Evolutionary conservation across 1,140 invertebrate species (phyloP).

Genomic region (Nymphalis io): DNA sequence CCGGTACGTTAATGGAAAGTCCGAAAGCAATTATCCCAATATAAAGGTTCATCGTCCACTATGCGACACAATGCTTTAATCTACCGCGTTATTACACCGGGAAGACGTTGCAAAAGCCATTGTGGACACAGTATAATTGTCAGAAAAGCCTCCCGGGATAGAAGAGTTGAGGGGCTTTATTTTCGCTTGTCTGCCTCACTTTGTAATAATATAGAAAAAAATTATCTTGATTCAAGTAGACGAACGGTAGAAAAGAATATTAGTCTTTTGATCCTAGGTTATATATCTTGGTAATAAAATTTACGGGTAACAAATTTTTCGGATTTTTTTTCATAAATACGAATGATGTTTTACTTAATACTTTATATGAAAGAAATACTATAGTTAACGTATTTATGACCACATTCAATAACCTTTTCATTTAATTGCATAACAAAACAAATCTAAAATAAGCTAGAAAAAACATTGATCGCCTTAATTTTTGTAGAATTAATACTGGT

Average conservation of each 20-base stretch:
- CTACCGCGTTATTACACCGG: slow-evolving; percentile 50
- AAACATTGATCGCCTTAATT: not conserved
- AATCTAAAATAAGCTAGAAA: no score
- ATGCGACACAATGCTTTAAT: slow-evolving; percentile 54
- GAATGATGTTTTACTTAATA: no score
- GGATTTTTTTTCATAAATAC: no score
- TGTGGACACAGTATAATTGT: slow-evolving; percentile 49
- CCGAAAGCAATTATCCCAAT: slow-evolving; percentile 52
- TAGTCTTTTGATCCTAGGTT: not conserved
- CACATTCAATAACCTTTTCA: no score
- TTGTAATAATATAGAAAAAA: slow-evolving; percentile 23
- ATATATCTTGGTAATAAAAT: no score
- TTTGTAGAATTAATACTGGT: not conserved
- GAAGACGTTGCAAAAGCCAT: slow-evolving; percentile 45
- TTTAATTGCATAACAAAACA: no score
- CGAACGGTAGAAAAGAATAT: not conserved
- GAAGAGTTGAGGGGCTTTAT: slow-evolving; percentile 34
- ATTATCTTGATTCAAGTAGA: slow-evolving; percentile 18
- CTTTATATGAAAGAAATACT: no score
- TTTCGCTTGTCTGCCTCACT: slow-evolving; percentile 33
- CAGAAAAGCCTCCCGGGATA: slow-evolving; percentile 31
- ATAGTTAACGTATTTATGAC: no score
- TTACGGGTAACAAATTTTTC: no score
- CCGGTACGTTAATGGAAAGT: slow-evolving; percentile 45
- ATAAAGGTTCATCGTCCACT: slow-evolving; percentile 50